A percentile compares a stretch with the other conserved stretches of the same genome.
phyloP scores from a whole-genome alignment of 2,888 invertebrate species.

The Hemithea aestivaria region DNA sequence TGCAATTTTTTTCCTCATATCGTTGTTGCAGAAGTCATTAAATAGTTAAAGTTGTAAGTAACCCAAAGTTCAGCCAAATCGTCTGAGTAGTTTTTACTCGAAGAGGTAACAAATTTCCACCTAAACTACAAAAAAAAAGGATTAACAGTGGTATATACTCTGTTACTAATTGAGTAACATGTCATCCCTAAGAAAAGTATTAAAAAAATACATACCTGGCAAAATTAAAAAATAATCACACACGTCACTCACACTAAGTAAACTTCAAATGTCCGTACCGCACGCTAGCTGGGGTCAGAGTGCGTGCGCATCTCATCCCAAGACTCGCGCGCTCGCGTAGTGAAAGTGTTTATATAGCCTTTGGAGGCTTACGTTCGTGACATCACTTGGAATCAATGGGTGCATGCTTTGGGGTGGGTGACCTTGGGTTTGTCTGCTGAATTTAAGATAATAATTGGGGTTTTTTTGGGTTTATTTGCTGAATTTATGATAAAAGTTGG shows the following conservation, averaged over 20 bases:
- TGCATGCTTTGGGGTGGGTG: conserved; percentile 16
- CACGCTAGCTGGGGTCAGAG: conserved; percentile 65
- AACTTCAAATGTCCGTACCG: conserved; percentile 26
- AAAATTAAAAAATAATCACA: conserved; percentile 52
- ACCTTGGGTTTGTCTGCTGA: conserved; percentile 15
- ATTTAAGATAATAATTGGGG: no score
- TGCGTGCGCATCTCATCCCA: conserved; percentile 60
- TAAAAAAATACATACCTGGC: conserved; percentile 44
- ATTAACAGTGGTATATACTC: no score
- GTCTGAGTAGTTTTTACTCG: no score
- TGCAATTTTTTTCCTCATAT: no score
- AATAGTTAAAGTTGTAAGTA: no score
- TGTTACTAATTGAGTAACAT: no score
- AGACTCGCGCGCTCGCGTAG: conserved; percentile 62
- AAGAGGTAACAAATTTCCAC: no score
- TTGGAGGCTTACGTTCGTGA: conserved; percentile 44
- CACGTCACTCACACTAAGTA: conserved; percentile 54
- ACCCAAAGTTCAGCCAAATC: no score
- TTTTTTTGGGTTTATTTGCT: neutral
- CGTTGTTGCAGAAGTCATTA: no score
- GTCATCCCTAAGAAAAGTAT: conserved; percentile 4
- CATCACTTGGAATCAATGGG: conserved; percentile 42
- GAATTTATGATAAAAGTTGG: no score
- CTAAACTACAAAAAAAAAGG: no score
- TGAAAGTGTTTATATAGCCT: conserved; percentile 77